Conservation (phyloP, 2,797 vertebrate genomes). For the Chiloscyllium punctatum region DNA sequence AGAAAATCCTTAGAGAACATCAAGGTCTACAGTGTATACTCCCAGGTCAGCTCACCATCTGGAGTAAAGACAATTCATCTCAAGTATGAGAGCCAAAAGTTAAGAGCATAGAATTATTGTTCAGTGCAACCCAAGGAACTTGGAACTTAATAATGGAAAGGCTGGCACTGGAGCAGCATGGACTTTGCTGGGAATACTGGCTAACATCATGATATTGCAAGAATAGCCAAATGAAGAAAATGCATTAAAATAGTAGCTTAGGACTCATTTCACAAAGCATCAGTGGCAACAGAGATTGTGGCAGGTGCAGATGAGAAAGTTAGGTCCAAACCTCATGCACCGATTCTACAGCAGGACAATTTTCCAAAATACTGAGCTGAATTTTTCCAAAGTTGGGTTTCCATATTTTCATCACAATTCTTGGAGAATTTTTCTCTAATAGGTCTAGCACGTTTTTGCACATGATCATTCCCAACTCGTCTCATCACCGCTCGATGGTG, state of each 20-base stretch:
- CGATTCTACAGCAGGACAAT: not conserved
- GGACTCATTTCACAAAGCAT: not conserved
- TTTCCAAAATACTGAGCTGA: not conserved
- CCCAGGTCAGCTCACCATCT: slow-evolving; percentile 3
- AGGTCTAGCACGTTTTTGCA: too few relatives aligned
- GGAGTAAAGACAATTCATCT: slow-evolving; percentile 5
- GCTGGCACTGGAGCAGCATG: not conserved
- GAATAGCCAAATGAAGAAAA: not conserved
- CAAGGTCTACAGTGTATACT: not conserved
- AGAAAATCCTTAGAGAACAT: slow-evolving; percentile 4
- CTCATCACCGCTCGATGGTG: too few relatives aligned
- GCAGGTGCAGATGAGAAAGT: not conserved
- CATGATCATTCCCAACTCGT: too few relatives aligned
- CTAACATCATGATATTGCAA: not conserved
- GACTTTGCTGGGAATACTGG: not conserved
- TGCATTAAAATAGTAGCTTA: not conserved
- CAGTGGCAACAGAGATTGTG: not conserved
- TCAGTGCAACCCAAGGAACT: not conserved
- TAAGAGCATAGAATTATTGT: not conserved
- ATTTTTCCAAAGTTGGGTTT: not conserved
- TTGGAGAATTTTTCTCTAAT: too few relatives aligned
- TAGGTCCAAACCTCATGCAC: not conserved
- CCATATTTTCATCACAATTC: too few relatives aligned
- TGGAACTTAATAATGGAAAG: not conserved
- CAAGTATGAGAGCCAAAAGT: not conserved